phyloP scores from a whole-genome alignment of 2,113 vertebrate genomes.

The Lates calcarifer region DNA sequence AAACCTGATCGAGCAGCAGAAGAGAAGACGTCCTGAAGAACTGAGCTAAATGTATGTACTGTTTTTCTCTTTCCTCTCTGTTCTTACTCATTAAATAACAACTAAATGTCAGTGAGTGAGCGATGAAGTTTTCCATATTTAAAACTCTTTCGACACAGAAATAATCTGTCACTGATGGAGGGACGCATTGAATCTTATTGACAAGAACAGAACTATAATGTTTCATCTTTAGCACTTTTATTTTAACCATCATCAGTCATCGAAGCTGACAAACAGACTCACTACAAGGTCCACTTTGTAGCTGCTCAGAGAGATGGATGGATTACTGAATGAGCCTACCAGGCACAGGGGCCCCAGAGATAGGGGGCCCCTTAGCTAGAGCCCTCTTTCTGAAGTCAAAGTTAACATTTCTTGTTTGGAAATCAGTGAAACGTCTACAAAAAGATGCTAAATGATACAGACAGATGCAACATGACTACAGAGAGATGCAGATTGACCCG shows the following conservation, averaged over 20 bases:
- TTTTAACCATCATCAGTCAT: not conserved
- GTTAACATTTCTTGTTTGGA: not conserved
- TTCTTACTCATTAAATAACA: not conserved
- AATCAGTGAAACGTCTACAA: not conserved
- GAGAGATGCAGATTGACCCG: not conserved
- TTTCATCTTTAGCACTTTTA: not conserved
- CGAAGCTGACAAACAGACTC: not conserved
- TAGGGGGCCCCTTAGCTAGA: not conserved
- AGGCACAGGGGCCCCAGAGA: not conserved
- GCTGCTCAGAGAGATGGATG: not conserved
- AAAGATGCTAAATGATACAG: not conserved
- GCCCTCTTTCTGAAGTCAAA: not conserved
- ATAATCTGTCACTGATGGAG: not conserved
- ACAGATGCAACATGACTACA: not conserved
- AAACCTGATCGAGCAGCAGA: constrained; percentile 32
- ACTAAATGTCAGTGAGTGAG: not conserved
- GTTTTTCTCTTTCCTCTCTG: not conserved
- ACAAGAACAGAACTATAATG: not conserved
- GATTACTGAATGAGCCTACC: not conserved
- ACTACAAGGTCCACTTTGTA: not conserved
- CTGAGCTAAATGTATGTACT: constrained; percentile 66
- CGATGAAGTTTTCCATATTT: not conserved
- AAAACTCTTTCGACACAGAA: not conserved
- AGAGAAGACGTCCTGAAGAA: constrained; percentile 18
- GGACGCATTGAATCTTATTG: not conserved